Evolutionary conservation across 2,888 invertebrate genomes (phyloP).

Genomic region (Tuberolachnus salignus): DNA sequence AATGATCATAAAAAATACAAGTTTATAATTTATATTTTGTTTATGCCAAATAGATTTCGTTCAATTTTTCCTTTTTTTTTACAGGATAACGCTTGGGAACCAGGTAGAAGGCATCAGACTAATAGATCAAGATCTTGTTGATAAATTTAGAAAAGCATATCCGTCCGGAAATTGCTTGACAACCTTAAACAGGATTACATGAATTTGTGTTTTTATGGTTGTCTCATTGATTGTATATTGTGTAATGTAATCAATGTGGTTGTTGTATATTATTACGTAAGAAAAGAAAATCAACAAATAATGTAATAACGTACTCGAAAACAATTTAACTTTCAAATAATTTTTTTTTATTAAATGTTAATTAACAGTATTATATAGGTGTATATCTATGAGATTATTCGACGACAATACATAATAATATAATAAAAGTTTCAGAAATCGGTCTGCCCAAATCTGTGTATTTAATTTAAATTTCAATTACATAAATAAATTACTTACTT

Average conservation of each 20-base stretch:
- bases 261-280: neutral
- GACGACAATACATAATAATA: neutral
- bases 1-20: no score
- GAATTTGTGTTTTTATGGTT: neutral
- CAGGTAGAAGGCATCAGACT: constrained; percentile 94
- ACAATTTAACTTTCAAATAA: neutral
- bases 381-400: neutral
- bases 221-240: neutral
- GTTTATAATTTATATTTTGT: neutral
- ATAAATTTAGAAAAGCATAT: constrained; percentile 87
- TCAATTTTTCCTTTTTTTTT: constrained; percentile 36
- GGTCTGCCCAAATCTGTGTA: constrained; percentile 2
- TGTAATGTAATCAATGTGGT: neutral
- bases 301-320: neutral
- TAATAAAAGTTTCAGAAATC: constrained; percentile 4
- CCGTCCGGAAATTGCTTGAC: constrained; percentile 82
- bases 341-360: constrained; percentile 18
- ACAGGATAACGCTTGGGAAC: constrained; percentile 89
- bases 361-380: neutral
- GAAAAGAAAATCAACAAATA: neutral
- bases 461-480: constrained; percentile 28
- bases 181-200: constrained; percentile 61
- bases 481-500: constrained; percentile 17
- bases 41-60: neutral
- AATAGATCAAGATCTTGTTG: constrained; percentile 88